Conservation (phyloP, 1,140 invertebrate species). For the Melitaea cinxia region DNA sequence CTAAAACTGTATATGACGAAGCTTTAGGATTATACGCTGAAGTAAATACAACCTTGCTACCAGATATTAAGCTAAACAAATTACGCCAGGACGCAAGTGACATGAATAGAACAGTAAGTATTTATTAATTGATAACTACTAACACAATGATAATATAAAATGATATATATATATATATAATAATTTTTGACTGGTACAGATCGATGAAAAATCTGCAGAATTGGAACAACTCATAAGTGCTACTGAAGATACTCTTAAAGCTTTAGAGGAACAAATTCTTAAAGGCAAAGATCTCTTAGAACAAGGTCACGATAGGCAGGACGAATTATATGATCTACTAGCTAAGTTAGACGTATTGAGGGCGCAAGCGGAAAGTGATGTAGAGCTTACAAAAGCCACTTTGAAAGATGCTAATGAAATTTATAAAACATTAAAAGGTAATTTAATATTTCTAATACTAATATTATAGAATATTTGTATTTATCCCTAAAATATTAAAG, state of each 20-base stretch:
- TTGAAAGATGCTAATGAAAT: conserved; percentile 94
- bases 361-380: conserved; percentile 89
- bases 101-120: conserved; percentile 83
- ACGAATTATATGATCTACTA: conserved; percentile 83
- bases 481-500: neutral
- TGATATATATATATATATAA: neutral
- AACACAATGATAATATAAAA: neutral
- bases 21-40: conserved; percentile 89
- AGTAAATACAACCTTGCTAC: conserved; percentile 88
- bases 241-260: conserved; percentile 63
- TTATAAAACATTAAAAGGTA: conserved; percentile 91
- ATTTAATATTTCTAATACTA: no score
- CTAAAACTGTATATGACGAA: conserved; percentile 89
- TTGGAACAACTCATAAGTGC: conserved; percentile 69
- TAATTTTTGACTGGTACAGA: conserved; percentile 41
- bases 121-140: conserved; percentile 5
- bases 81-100: conserved; percentile 86
- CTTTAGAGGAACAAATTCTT: conserved; percentile 54
- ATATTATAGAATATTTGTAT: no score
- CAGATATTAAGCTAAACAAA: conserved; percentile 86
- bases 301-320: conserved; percentile 85
- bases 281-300: conserved; percentile 83
- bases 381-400: conserved; percentile 91
- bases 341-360: conserved; percentile 86
- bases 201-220: conserved; percentile 65